Conservation (phyloP, 2,888 invertebrate genomes). For the Drosophila siamana region DNA sequence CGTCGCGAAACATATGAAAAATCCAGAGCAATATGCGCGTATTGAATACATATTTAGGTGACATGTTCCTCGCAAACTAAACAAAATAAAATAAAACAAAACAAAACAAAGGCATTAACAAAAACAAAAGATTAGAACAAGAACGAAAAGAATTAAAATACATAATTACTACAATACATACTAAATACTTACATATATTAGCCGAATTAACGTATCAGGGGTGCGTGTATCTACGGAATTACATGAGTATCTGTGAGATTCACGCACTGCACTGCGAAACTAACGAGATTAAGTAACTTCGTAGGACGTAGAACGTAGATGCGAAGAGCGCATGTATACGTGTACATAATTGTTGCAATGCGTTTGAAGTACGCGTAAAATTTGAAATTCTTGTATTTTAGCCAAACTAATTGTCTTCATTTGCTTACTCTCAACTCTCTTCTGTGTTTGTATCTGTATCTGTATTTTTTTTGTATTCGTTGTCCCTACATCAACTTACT, state of each 20-base stretch:
- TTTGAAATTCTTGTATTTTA: conserved; percentile 4
- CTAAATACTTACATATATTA: conserved; percentile 51
- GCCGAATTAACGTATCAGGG: conserved; percentile 53
- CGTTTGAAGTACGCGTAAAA: conserved; percentile 44
- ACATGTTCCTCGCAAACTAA: conserved; percentile 74
- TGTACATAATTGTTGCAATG: conserved; percentile 45
- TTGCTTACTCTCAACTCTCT: neutral
- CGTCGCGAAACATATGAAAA: conserved; percentile 38
- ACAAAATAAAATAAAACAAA: conserved; percentile 29
- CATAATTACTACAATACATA: conserved; percentile 30
- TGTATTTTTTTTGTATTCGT: conserved; percentile 44
- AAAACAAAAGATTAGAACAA: conserved; percentile 8
- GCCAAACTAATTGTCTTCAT: conserved; percentile 15
- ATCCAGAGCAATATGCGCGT: conserved; percentile 73
- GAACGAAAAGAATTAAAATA: conserved; percentile 26
- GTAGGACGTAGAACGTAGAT: conserved; percentile 25
- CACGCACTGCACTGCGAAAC: conserved; percentile 14
- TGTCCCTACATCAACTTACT: conserved; percentile 19
- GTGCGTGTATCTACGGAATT: conserved; percentile 13
- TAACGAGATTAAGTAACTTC: conserved; percentile 13
- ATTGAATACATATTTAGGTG: conserved; percentile 80
- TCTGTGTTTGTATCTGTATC: conserved; percentile 17
- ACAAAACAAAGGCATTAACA: neutral
- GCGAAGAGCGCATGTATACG: conserved; percentile 7
- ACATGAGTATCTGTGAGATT: neutral